Conservation (phyloP, 1,140 invertebrate genomes). For the Drosophila obscura region DNA sequence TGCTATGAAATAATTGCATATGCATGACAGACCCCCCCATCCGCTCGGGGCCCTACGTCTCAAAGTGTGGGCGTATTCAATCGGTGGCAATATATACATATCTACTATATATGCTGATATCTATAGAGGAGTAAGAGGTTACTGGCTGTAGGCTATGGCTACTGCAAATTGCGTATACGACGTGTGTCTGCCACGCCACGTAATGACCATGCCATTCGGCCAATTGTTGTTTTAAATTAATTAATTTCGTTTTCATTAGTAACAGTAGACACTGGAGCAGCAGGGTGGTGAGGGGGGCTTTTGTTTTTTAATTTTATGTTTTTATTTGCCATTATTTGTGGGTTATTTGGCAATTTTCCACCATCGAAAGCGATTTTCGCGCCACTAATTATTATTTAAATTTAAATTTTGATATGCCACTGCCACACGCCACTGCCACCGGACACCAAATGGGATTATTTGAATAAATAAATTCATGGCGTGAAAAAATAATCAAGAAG, state of each 20-base stretch:
- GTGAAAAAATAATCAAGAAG: slow-evolving; percentile 63
- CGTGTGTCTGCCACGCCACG: slow-evolving; percentile 23
- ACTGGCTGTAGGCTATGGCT: slow-evolving; percentile 37
- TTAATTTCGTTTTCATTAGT: slow-evolving; percentile 78
- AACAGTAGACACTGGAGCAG: slow-evolving; percentile 35
- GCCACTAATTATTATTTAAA: slow-evolving; percentile 80
- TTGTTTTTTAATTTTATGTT: slow-evolving; percentile 72
- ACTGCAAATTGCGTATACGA: slow-evolving; percentile 61
- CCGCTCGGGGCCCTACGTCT: neutral
- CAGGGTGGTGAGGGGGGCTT: slow-evolving; percentile 12
- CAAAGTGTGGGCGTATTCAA: slow-evolving; percentile 75
- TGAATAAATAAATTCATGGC: slow-evolving; percentile 75
- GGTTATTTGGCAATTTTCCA: slow-evolving; percentile 70
- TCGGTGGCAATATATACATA: slow-evolving; percentile 36
- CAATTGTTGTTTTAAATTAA: slow-evolving; percentile 81
- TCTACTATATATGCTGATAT: neutral
- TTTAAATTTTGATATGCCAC: slow-evolving; percentile 73
- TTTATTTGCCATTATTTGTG: slow-evolving; percentile 71
- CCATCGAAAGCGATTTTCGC: slow-evolving; percentile 73
- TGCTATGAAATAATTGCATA: slow-evolving; percentile 77
- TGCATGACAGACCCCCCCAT: slow-evolving; percentile 64
- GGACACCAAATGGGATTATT: slow-evolving; percentile 74
- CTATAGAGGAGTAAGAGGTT: slow-evolving; percentile 5
- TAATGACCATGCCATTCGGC: slow-evolving; percentile 27
- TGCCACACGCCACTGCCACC: slow-evolving; percentile 18